These are phyloP conservation scores for Cotesia congregata DNA, from an alignment of 2,888 invertebrate species.

Conservation along the genomic window DNA sequence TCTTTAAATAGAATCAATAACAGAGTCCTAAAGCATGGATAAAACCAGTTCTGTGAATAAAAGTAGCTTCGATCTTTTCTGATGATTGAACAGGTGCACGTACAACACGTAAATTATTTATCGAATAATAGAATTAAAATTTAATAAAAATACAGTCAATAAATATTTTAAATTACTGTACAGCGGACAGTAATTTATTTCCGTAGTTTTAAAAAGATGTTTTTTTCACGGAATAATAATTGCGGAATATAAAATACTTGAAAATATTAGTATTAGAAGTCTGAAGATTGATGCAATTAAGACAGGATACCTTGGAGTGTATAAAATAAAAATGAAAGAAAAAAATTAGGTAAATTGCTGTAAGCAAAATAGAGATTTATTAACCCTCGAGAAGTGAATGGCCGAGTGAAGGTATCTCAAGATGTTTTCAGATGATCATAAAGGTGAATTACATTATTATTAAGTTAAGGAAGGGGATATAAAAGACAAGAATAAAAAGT, in stretches of 20 bases:
- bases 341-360: neutral
- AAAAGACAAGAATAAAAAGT: neutral
- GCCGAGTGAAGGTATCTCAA: constrained; percentile 12
- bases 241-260: neutral
- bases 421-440: constrained; percentile 10
- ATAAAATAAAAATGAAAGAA: constrained; percentile 2
- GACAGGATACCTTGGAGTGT: neutral
- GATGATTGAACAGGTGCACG: constrained; percentile 25
- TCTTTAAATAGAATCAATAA: constrained; percentile 27
- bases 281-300: constrained; percentile 15
- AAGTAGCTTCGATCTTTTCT: constrained; percentile 3
- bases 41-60: constrained; percentile 17
- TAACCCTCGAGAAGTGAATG: constrained; percentile 19
- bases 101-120: constrained; percentile 1
- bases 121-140: neutral
- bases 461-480: neutral
- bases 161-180: constrained; percentile 5
- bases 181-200: neutral
- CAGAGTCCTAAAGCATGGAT: neutral
- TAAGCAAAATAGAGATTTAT: constrained; percentile 1
- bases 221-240: neutral
- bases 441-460: neutral
- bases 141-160: neutral
- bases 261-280: neutral
- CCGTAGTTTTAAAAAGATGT: neutral